These are phyloP conservation scores for Nymphalis io DNA, from an alignment of 1,140 invertebrate genomes.

Conservation along the genomic window DNA sequence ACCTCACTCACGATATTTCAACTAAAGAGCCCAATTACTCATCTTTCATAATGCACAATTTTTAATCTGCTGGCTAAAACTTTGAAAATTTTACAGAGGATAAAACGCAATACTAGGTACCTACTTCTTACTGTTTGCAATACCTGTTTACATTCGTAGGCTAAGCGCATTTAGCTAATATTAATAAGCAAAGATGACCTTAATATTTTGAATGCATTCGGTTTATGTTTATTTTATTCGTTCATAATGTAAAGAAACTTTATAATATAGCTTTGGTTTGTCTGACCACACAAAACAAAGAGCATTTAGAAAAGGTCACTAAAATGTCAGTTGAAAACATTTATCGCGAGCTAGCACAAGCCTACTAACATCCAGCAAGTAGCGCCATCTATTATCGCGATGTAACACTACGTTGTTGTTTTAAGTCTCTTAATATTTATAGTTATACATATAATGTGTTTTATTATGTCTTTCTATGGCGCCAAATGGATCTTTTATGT, in stretches of 20 bases:
- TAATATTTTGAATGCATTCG: neutral
- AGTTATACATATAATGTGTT: too few relatives aligned
- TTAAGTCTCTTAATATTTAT: neutral
- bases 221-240: neutral
- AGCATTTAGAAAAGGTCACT: slow-evolving; percentile 16
- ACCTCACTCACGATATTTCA: slow-evolving; percentile 67
- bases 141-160: too few relatives aligned
- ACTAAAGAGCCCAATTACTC: slow-evolving; percentile 28
- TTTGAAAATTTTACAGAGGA: neutral
- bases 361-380: neutral
- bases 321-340: slow-evolving; percentile 17
- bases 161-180: neutral
- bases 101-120: neutral
- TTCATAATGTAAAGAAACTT: neutral
- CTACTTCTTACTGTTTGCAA: neutral
- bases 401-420: slow-evolving; percentile 1
- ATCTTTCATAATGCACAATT: slow-evolving; percentile 1
- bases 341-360: slow-evolving; percentile 1
- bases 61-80: neutral
- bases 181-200: slow-evolving; percentile 5
- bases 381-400: slow-evolving; percentile 15
- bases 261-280: neutral
- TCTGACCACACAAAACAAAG: neutral
- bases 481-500: too few relatives aligned
- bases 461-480: too few relatives aligned